Evolutionary conservation across 2,888 invertebrate species (phyloP).

Genomic region (Caenorhabditis japonica): DNA sequence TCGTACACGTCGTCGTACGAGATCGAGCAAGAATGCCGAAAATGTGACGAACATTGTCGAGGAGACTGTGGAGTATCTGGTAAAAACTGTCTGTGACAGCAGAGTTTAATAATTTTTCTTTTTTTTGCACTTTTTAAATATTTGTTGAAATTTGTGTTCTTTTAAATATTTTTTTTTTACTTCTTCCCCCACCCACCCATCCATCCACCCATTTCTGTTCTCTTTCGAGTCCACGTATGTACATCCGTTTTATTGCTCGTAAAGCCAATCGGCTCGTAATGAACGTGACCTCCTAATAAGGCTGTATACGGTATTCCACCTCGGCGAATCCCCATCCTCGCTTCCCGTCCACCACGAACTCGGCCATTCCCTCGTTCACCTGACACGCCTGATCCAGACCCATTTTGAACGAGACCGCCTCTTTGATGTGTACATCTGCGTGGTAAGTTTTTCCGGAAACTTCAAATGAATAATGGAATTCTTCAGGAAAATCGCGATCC

Average conservation of each 20-base stretch:
- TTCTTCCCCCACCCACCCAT: neutral
- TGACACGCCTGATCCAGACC: conserved; percentile 67
- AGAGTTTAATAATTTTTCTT: too few species aligned
- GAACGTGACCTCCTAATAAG: conserved; percentile 61
- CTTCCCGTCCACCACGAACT: conserved; percentile 81
- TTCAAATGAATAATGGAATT: conserved; percentile 70
- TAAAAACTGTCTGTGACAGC: neutral
- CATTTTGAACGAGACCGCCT: conserved; percentile 70
- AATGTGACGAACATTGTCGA: neutral
- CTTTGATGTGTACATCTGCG: conserved; percentile 63
- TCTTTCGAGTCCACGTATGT: neutral
- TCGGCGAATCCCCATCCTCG: conserved; percentile 83
- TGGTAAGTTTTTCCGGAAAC: conserved; percentile 58
- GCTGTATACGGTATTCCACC: conserved; percentile 81
- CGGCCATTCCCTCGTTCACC: conserved; percentile 79
- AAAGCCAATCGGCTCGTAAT: neutral
- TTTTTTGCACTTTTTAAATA: too few species aligned
- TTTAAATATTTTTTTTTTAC: neutral
- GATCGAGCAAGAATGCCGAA: conserved; percentile 1
- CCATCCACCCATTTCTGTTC: neutral
- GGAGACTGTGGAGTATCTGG: conserved; percentile 1
- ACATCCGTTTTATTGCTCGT: conserved; percentile 5
- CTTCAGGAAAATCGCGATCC: conserved; percentile 67
- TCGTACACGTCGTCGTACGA: conserved; percentile 6
- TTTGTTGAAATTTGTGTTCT: too few species aligned